Base-by-base conservation (phyloP, 2,888 invertebrate genomes). In the Ophonus ardosiacus region DNA sequence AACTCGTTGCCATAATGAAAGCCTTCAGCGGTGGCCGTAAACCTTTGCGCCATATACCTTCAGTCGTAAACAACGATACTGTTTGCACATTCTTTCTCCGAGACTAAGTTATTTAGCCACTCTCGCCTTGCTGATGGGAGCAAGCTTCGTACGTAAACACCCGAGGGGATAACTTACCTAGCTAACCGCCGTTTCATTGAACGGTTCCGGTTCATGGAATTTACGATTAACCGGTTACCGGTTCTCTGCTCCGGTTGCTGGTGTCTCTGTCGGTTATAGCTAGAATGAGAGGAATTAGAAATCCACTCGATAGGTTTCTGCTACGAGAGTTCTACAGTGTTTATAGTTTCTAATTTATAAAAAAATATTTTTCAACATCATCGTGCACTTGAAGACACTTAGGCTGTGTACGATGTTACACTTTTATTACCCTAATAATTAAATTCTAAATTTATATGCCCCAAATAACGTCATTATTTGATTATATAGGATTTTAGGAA, bases 161-260 rank as follows among this genome's bases (percentile, higher is more conserved):
- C 65, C 65, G 51, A 21, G 63, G 31, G 61, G 81, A 51, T 63
- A 81, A 81, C 51, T 81, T 68, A 81, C 63, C 65, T 51, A 65
- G n/a, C 65, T 65, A 81, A 81, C 81, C 81, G 65, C 65, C 51
- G 81, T 81, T 81, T 65, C 81, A 81, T 81, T 81, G 81, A 81
- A 81, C 81, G 81, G 63, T 65, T 81, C 81, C 81, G 81, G 51
- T 65, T 81, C 51, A 81, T 18, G 81, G 40, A 81, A 81, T 81
- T 81, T 81, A 81, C 81, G 81, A 65, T 81, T 65, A 63, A 51
- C 81, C 65, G 65, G 65, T 65, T 68, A 63, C 63, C 68, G 68
- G 68, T 38, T n/a, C 43, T 51, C 10, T 4, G 43, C 8, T 31
- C 10, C 40, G 68, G 38, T 68, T 68, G 15, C 31, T 31, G 10